Percentiles rank a stretch among this genome's conserved stretches.
These are phyloP conservation scores for Lithodes maja DNA, from an alignment of 2,888 invertebrate genomes.

Conservation along the genomic window DNA sequence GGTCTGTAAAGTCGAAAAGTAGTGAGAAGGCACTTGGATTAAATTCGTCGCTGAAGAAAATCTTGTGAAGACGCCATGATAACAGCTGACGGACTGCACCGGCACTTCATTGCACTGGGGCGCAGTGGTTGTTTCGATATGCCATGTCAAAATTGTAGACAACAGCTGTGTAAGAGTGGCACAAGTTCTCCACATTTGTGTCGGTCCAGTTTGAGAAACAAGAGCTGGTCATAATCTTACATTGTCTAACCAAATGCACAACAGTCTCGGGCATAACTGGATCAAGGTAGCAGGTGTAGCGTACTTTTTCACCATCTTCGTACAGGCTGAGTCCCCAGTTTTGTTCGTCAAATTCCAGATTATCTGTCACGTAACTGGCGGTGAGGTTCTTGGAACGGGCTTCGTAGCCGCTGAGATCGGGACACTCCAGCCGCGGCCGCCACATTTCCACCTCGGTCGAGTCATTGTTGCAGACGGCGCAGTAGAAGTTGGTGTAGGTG, in stretches of 20 bases:
- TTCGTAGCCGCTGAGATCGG: constrained; percentile 71
- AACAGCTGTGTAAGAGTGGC: constrained; percentile 75
- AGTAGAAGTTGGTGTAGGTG: constrained; percentile 75
- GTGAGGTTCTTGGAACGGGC: constrained; percentile 55
- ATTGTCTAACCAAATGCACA: constrained; percentile 74
- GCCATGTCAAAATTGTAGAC: constrained; percentile 74
- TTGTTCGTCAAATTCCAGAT: constrained; percentile 72
- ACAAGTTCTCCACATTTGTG: constrained; percentile 73
- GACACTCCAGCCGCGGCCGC: constrained; percentile 75
- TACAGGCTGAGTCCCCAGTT: constrained; percentile 74
- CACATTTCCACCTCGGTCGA: constrained; percentile 73
- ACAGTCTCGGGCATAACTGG: constrained; percentile 74
- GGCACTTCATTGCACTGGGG: constrained; percentile 75
- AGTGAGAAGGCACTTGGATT: constrained; percentile 75
- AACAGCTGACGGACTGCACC: constrained; percentile 73
- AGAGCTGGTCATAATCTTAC: constrained; percentile 73
- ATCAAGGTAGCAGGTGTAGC: constrained; percentile 75
- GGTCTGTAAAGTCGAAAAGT: constrained; percentile 74
- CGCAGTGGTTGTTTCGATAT: constrained; percentile 76
- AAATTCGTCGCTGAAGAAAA: constrained; percentile 73
- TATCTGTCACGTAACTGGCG: constrained; percentile 59
- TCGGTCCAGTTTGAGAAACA: constrained; percentile 75
- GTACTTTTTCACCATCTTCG: constrained; percentile 71
- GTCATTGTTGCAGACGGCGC: constrained; percentile 76
- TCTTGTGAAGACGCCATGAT: constrained; percentile 71